Percentiles rank a stretch among this genome's conserved stretches.
These are phyloP conservation scores for Setipinna tenuifilis DNA, from an alignment of 2,797 vertebrate genomes.

Conservation along the genomic window DNA sequence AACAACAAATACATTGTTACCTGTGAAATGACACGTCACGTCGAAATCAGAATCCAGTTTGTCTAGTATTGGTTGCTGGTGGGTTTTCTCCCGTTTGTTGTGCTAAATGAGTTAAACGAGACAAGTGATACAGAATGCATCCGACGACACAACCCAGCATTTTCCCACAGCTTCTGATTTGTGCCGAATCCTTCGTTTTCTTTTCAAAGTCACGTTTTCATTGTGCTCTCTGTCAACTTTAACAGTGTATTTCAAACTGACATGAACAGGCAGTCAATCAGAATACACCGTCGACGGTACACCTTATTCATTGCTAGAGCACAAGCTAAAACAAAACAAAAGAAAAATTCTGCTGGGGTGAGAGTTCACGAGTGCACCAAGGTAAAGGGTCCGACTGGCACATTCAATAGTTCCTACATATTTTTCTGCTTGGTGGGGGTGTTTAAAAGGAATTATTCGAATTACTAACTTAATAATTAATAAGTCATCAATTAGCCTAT, in stretches of 20 bases:
- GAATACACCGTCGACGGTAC: neutral
- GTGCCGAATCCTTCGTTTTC: conserved; percentile 4
- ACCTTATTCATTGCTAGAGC: conserved; percentile 10
- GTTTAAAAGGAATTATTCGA: too few relatives aligned
- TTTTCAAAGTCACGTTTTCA: neutral
- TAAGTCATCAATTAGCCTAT: too few relatives aligned
- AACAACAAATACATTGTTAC: neutral
- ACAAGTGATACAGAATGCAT: neutral
- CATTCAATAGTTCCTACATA: neutral
- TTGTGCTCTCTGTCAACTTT: neutral
- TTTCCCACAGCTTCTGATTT: neutral
- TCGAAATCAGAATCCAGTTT: neutral
- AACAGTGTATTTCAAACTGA: neutral
- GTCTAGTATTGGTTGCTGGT: neutral
- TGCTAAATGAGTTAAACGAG: neutral
- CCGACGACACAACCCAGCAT: conserved; percentile 24
- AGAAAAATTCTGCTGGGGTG: conserved; percentile 54
- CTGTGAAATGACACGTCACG: neutral
- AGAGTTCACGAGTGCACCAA: conserved; percentile 64
- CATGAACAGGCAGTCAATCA: neutral
- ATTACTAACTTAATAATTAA: too few relatives aligned
- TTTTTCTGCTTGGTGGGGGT: neutral
- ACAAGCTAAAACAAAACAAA: conserved; percentile 70
- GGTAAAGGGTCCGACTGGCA: conserved; percentile 53
- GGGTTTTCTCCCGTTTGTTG: neutral